Evolutionary conservation across 2,888 invertebrate species (phyloP).

Genomic region (Bellardia bayeri): DNA sequence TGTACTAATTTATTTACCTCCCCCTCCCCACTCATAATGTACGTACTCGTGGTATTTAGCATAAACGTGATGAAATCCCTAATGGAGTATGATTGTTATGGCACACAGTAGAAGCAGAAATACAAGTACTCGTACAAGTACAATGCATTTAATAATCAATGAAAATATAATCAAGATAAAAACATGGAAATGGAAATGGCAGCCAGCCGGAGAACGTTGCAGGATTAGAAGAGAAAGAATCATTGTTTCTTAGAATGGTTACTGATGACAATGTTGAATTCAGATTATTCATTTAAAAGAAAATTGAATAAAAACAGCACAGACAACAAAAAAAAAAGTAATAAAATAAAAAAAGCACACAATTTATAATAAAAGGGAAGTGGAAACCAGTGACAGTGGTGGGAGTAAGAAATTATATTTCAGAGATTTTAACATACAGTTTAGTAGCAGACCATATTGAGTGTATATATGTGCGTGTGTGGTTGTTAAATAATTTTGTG

Average conservation of each 20-base stretch:
- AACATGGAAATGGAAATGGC: constrained; percentile 31
- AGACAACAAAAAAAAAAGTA: neutral
- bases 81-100: constrained; percentile 66
- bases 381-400: neutral
- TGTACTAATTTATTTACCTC: neutral
- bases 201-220: neutral
- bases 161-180: constrained; percentile 67
- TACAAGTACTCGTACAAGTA: neutral
- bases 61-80: constrained; percentile 68
- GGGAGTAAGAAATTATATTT: constrained; percentile 26
- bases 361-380: constrained; percentile 3
- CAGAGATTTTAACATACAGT: constrained; percentile 29
- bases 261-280: constrained; percentile 51
- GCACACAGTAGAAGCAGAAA: constrained; percentile 10
- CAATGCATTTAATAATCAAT: constrained; percentile 72
- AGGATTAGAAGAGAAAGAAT: constrained; percentile 29
- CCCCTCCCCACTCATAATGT: constrained; percentile 1
- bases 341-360: constrained; percentile 2
- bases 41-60: neutral
- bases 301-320: constrained; percentile 44
- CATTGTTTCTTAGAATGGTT: constrained; percentile 14
- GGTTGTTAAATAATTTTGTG: constrained; percentile 20
- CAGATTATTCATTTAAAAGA: constrained; percentile 57
- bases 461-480: constrained; percentile 6
- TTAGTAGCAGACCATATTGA: constrained; percentile 32